Conservation (phyloP, 1,140 invertebrate species). For the Dufourea novaeangliae region DNA sequence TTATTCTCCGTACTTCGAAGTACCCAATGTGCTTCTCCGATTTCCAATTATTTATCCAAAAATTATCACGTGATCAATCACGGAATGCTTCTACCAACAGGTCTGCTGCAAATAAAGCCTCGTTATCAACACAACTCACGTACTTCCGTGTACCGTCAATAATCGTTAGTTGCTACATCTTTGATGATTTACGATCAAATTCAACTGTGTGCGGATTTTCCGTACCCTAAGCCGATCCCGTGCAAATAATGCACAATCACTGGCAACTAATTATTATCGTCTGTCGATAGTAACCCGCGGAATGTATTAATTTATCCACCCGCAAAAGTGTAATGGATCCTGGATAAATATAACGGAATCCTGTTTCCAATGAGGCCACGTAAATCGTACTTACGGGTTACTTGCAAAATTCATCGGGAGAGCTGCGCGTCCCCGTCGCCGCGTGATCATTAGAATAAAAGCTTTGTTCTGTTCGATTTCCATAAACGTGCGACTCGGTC, state of each 20-base stretch:
- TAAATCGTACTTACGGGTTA: background rate
- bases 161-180: conserved; percentile 15
- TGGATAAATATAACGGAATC: background rate
- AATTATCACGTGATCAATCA: conserved; percentile 2
- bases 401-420: background rate
- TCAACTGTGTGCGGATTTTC: background rate
- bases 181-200: conserved; percentile 10
- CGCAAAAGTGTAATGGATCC: background rate
- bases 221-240: background rate
- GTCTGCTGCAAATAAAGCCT: background rate
- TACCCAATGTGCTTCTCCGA: background rate
- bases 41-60: background rate
- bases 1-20: background rate
- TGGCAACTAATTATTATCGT: conserved; percentile 9
- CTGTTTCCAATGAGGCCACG: too few species aligned
- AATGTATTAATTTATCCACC: background rate
- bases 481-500: background rate
- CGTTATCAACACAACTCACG: background rate
- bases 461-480: conserved; percentile 40
- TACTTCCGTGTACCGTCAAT: background rate
- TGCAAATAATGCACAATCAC: background rate
- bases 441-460: conserved; percentile 23
- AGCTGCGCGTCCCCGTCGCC: background rate
- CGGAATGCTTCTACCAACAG: background rate
- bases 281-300: background rate